phyloP scores from a whole-genome alignment of 2,888 invertebrate species.

The Drosophila helvetica region DNA sequence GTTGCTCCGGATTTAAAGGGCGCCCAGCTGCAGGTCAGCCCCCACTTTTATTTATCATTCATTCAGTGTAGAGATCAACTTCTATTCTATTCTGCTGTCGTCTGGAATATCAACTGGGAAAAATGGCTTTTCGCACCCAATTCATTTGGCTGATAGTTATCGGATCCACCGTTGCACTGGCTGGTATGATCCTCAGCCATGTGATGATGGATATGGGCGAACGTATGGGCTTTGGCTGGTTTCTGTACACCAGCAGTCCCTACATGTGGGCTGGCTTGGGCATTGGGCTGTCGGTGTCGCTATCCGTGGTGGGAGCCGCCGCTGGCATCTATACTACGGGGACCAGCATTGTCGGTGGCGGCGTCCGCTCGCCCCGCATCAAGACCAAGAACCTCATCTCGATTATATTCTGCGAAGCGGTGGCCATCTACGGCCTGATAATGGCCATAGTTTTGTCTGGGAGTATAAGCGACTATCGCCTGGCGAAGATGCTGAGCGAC shows the following conservation, averaged over 20 bases:
- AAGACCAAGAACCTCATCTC: constrained; percentile 99
- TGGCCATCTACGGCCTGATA: constrained; percentile 99
- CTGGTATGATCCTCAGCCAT: constrained; percentile 85
- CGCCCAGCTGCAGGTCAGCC: too few species aligned
- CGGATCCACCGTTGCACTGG: constrained; percentile 85
- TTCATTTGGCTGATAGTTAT: constrained; percentile 76
- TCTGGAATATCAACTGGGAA: neutral
- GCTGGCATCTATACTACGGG: constrained; percentile 98
- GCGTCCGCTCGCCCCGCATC: constrained; percentile 98
- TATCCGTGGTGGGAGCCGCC: constrained; percentile 99
- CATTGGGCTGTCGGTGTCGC: constrained; percentile 95
- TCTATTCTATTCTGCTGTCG: neutral
- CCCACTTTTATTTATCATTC: neutral
- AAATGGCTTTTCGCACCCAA: constrained; percentile 9
- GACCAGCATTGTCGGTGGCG: constrained; percentile 97
- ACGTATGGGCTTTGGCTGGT: constrained; percentile 94
- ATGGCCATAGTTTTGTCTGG: constrained; percentile 98
- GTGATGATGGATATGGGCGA: constrained; percentile 93
- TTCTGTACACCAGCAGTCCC: constrained; percentile 94
- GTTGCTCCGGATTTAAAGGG: neutral
- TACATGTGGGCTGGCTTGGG: constrained; percentile 98
- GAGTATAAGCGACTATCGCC: constrained; percentile 86
- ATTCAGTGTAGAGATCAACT: neutral
- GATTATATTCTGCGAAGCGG: constrained; percentile 99
- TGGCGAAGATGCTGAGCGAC: constrained; percentile 55